Base-by-base conservation (phyloP, 2,888 invertebrate species). In the Camponotus fellah region DNA sequence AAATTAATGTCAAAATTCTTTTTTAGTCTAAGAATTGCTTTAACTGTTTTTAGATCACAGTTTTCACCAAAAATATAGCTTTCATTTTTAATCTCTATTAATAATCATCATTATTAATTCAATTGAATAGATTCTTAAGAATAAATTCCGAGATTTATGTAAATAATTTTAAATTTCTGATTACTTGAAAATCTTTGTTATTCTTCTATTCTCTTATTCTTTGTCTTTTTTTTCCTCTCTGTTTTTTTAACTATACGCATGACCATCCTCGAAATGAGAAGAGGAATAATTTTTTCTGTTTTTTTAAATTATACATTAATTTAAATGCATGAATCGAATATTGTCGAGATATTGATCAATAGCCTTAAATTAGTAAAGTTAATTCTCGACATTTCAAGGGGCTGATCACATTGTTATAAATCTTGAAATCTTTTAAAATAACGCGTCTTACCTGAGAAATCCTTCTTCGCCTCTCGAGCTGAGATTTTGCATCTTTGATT, bases 381-480 rank as follows among this genome's bases (percentile, higher is more conserved):
- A 91, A 91, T 83, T 87, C 86, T 58, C 26, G 60, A 14, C n/a
- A 43, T 8, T 43, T 26, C 32, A 32, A 49, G 32, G 8, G 43
- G 82, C 66, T 32, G 58, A 43, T n/a, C 83, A 37, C 77, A 91
- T 93, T 92, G 90, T 92, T 90, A 89, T 91, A 92, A 92, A 93
- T 93, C 93, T 92, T 82, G 87, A 92, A 93, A 93, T 76, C 93
- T 91, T 87, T 92, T 92, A 88, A 92, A 92, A 93, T 93, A 94
- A 93, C 92, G 86, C 86, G 37, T 62, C 72, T 84, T 90, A 92
- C 92, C 92, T 90, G 91, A 82, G 85, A 21, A 34, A 34, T 26
- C 8, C 82, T 86, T 83, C 82, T 77, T 84, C 49, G 43, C 79
- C 81, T 74, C 56, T 86, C 85, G 82, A 82, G 37, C 40, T 17